Percentiles rank a stretch among this genome's conserved stretches.
Evolutionary conservation across 2,113 vertebrate genomes (phyloP).

Genomic region (Murina feae): DNA sequence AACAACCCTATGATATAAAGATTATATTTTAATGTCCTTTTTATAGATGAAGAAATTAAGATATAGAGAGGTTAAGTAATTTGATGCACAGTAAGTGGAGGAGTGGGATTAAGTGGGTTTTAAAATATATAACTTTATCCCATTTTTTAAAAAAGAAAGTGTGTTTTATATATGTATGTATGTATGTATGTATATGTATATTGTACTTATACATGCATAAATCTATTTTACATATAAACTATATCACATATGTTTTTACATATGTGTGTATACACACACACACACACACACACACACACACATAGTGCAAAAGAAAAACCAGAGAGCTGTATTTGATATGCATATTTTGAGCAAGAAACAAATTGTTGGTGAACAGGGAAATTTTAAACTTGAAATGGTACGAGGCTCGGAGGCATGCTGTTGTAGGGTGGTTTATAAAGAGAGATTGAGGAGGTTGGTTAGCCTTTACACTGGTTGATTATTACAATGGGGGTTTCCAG

Average conservation of each 20-base stretch:
- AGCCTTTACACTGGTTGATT: neutral
- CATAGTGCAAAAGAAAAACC: neutral
- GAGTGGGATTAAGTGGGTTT: neutral
- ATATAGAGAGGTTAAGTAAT: neutral
- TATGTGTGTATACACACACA: neutral
- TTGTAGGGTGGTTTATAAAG: neutral
- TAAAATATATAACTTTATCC: neutral
- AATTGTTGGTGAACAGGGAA: neutral
- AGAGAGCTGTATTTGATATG: neutral
- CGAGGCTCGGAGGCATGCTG: neutral
- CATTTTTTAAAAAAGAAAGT: neutral
- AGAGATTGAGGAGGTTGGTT: neutral
- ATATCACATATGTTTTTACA: neutral
- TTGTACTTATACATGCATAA: neutral
- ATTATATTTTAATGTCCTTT: neutral
- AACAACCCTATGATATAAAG: neutral
- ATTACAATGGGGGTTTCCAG: neutral
- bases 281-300: no score
- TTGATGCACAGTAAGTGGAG: neutral
- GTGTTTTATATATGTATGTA: neutral
- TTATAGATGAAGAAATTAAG: neutral
- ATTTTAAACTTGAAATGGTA: neutral
- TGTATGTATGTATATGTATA: neutral
- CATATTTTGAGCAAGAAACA: neutral
- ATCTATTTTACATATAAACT: neutral